Evolutionary conservation across 2,797 vertebrate genomes (phyloP), one percentile per base, ranked within the genome.

Genomic region (Anguilla megastoma): DNA sequence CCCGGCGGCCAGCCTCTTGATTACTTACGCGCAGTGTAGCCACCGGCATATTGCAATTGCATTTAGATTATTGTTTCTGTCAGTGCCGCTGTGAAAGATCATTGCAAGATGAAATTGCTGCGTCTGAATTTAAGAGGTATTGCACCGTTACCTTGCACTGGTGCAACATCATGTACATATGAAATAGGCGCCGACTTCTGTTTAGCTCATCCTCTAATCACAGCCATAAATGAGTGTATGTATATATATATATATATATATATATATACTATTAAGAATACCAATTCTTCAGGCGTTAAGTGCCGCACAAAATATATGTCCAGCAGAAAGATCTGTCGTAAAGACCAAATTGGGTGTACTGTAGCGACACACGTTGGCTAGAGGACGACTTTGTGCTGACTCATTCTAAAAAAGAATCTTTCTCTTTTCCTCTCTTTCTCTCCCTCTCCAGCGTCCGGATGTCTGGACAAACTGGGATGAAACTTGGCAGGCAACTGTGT

Each of bases 401-500:
- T 76, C 74, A 41, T 33, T 76, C 30, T 10, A 1, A 48, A 87
- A 21, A 8, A 27, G 69, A 24, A 85, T 48, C 4, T 48, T 7
- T 48, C 30, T 21, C 33, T 18, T 24, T 30, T 45, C 18, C 33
- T 27, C 27, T 52, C 66, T 21, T 36, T 76, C 60, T 2, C 18
- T 84, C 89, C 18, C 63, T 84, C 48, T 89, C 2, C 90, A 99
- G 97, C 94, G 95, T 97, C 96, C 99, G 95, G 96, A 97, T 91
- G 97, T 96, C 92, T 96, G 94, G 93, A 94, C 95, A 92, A 93
- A 95, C 92, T 95, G 94, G 92, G 95, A 97, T 98, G 95, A 96
- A 96, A 95, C 94, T 96, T 93, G 97, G 96, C 91, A 97, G 98
- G 97, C 98, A 98, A 96, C 98, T 99, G 95, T 99, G 99, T 95